Evolutionary conservation across 2,888 invertebrate genomes (phyloP).

Genomic region (Melanchra persicariae): DNA sequence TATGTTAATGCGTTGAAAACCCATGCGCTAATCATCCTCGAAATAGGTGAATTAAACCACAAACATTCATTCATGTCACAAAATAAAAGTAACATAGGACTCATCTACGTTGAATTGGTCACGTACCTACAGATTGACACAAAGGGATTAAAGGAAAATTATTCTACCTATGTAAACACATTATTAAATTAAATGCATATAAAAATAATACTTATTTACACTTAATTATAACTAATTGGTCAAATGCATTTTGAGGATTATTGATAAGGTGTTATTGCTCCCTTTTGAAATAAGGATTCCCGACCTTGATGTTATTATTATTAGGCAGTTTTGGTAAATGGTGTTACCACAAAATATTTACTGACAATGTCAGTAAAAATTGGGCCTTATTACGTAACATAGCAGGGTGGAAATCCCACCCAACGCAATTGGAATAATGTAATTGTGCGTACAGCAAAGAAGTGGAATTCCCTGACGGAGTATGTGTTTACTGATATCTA

Average conservation of each 20-base stretch:
- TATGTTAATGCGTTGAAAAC: neutral
- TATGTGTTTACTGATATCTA: too few relatives aligned
- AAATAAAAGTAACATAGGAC: constrained; percentile 5
- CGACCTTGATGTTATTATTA: constrained; percentile 6
- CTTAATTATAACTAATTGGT: neutral
- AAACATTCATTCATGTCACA: neutral
- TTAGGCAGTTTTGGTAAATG: neutral
- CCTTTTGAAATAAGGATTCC: neutral
- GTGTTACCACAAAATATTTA: neutral
- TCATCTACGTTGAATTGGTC: neutral
- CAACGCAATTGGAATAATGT: too few relatives aligned
- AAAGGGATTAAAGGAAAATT: constrained; percentile 7
- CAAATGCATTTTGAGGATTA: neutral
- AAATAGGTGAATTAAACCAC: constrained; percentile 8
- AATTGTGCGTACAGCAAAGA: too few relatives aligned
- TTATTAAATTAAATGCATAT: neutral
- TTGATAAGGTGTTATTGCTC: constrained; percentile 6
- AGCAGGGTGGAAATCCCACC: too few relatives aligned
- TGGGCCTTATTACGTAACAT: neutral
- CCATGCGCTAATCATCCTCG: neutral
- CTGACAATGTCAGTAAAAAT: neutral
- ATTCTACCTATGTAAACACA: neutral
- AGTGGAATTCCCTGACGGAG: too few relatives aligned
- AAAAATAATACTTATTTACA: too few relatives aligned
- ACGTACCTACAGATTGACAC: neutral